phyloP scores from a whole-genome alignment of 2,888 invertebrate genomes.

The Lepas anatifera region DNA sequence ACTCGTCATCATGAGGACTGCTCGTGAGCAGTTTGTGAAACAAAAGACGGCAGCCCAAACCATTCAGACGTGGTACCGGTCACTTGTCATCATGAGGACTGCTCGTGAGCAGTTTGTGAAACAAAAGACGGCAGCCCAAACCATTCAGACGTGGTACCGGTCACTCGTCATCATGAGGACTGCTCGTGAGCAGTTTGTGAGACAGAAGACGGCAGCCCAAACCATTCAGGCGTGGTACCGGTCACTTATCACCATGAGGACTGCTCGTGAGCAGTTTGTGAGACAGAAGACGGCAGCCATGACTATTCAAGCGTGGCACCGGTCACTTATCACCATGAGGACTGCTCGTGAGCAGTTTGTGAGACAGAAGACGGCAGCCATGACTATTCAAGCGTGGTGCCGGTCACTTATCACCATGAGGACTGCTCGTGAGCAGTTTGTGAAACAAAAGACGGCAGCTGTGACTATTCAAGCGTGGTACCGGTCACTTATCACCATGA shows the following conservation, averaged over 20 bases:
- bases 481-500: not conserved
- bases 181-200: not conserved
- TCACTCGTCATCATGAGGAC: not conserved
- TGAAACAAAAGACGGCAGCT: not conserved
- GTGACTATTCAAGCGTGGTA: conserved; percentile 13
- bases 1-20: not conserved
- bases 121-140: not conserved
- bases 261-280: not conserved
- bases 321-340: not conserved
- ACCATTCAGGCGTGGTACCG: not conserved
- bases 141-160: conserved; percentile 15
- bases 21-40: not conserved
- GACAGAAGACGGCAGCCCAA: not conserved
- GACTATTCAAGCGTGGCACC: conserved; percentile 16
- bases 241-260: not conserved
- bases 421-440: not conserved
- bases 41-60: not conserved
- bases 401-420: not conserved
- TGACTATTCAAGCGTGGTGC: conserved; percentile 2
- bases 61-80: conserved; percentile 13
- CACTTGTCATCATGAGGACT: not conserved
- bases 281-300: not conserved
- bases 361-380: not conserved
- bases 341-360: not conserved
- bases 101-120: not conserved